A percentile compares a stretch with the other conserved stretches of the same genome.
Conservation (phyloP, 2,888 invertebrate genomes). For the Melangyna quadrimaculata region DNA sequence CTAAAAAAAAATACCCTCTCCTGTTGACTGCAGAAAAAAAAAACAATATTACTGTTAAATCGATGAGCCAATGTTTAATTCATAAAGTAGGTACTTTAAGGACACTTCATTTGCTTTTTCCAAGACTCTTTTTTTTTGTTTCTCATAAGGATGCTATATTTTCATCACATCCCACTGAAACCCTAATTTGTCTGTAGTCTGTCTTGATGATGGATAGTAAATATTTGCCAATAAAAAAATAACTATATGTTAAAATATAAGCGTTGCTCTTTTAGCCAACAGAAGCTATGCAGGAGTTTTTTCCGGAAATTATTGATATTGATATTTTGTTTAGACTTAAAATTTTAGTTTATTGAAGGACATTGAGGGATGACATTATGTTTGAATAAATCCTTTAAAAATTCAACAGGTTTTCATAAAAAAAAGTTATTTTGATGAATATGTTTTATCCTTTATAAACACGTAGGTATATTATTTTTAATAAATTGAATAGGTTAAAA, state of each 20-base stretch:
- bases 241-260: slow-evolving; percentile 21
- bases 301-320: slow-evolving; percentile 44
- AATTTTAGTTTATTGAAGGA: slow-evolving; percentile 43
- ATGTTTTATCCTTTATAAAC: slow-evolving; percentile 2
- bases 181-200: background rate
- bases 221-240: background rate
- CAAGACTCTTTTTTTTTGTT: background rate
- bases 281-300: background rate
- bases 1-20: background rate
- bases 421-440: background rate
- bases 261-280: slow-evolving; percentile 36
- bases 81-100: background rate
- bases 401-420: background rate
- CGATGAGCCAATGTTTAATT: too few species aligned
- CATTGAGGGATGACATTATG: background rate
- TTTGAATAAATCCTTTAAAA: background rate
- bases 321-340: slow-evolving; percentile 1
- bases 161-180: background rate
- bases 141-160: background rate
- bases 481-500: background rate
- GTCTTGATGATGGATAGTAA: background rate
- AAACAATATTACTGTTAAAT: background rate
- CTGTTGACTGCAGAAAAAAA: background rate
- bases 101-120: background rate
- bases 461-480: background rate